A percentile compares a stretch with the other conserved stretches of the same genome.
phyloP scores from a whole-genome alignment of 35 echinoderm and acorn worm genomes.

The Lytechinus pictus region DNA sequence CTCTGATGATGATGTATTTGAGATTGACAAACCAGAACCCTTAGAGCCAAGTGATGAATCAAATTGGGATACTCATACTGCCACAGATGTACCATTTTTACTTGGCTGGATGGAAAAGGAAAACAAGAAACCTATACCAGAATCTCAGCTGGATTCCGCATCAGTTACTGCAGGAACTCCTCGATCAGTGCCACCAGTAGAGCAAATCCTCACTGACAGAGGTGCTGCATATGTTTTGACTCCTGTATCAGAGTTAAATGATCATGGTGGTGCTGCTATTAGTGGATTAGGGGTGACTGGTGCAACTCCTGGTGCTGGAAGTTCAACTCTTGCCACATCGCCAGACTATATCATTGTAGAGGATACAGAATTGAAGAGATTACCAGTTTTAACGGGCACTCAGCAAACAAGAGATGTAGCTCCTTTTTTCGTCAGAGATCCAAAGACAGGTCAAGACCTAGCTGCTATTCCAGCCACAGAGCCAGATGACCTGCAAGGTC shows the following conservation, averaged over 20 bases:
- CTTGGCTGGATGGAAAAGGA: neutral
- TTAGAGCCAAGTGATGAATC: slow-evolving; percentile 12
- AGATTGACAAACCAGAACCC: neutral
- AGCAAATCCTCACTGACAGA: slow-evolving; percentile 51
- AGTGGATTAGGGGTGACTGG: neutral
- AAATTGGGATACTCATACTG: neutral
- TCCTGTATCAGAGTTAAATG: slow-evolving; percentile 30
- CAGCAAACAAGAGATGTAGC: slow-evolving; percentile 31
- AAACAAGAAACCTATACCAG: neutral
- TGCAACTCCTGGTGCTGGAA: slow-evolving; percentile 41
- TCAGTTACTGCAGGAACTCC: no score
- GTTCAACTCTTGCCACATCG: neutral
- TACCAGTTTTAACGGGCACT: slow-evolving; percentile 35
- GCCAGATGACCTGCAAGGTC: slow-evolving; percentile 54
- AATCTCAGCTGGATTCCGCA: neutral
- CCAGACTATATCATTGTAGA: slow-evolving; percentile 37
- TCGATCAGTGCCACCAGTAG: neutral
- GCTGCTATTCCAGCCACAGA: slow-evolving; percentile 56
- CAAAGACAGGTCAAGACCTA: slow-evolving; percentile 60
- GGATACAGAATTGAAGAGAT: slow-evolving; percentile 34
- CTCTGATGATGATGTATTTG: slow-evolving; percentile 19
- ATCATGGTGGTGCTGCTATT: slow-evolving; percentile 8
- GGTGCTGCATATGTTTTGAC: slow-evolving; percentile 50
- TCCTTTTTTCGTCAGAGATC: slow-evolving; percentile 55
- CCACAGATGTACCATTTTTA: neutral